Evolutionary conservation across 2,797 vertebrate species (phyloP), one percentile per base, ranked within the genome.

Genomic region (Hypotaenidia philippensis): DNA sequence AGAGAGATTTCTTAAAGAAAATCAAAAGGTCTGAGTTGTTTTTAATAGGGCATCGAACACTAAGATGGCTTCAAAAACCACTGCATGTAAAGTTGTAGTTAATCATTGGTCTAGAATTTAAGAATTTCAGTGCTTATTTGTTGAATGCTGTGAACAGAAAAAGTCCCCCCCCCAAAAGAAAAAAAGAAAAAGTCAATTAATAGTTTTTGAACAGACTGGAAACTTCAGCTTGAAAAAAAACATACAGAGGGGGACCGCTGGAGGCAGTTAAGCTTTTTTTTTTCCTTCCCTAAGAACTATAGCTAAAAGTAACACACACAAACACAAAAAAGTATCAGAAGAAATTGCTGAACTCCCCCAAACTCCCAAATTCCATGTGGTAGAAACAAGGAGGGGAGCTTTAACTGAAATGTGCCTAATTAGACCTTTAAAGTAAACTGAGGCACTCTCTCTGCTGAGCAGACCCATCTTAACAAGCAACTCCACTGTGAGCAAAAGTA

Each of bases 31-130:
- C 86, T 89, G 83, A 83, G 94, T 81, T 76, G 88, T 55, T 95
- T 80, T 80, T 47, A 92, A 96, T 77, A 89, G 69, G 95, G 97
- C 93, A 93, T 92, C 23, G 27, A 91, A 96, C 89, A 89, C 70
- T 5, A 34, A 64, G 79, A 85, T 85, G 95, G 91, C 76, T 95
- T 96, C 94, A 64, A 60, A 94, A 76, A 61, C 93, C 92, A 80
- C 88, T 89, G 90, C 70, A 61, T 44, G 66, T 89, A 83, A 94
- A 93, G 84, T 83, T 78, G 93, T 47, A 78, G 96, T 74, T 87
- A 93, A 96, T 85, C 88, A 44, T 8, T 26, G 84, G 78, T 69
- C 31, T 87, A 49, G 69, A 84, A 57, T 19, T 65, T 83, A 95
- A 91, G 80, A 60, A 68, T 60, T 91, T 95, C 91, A 85, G 83